Evolutionary conservation across 2,888 invertebrate species (phyloP), one percentile per base, ranked within the genome.

Genomic region (Catocala sponsa): DNA sequence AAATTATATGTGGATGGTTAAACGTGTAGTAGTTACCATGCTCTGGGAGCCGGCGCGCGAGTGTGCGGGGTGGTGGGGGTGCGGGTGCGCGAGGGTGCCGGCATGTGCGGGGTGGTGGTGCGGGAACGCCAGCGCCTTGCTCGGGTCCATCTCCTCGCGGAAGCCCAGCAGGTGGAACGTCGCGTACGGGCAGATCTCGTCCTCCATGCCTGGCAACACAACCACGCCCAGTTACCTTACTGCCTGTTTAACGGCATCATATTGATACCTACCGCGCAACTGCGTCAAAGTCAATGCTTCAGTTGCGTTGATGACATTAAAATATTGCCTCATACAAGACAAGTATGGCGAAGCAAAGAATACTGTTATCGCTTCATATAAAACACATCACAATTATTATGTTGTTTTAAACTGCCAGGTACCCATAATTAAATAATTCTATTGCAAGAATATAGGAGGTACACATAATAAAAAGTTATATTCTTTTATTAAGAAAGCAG

Each of bases 111-210:
- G 95, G 90, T 98, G 98, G 97, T 77, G 98, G 97, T 94, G 98
- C 95, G 96, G 98, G 98, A 93, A 98, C 95, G 97, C 98, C 96
- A 91, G 88, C 55, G 98, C 98, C 95, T 98, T 98, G 89, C 95
- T 97, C 51, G 98, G 98, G 90, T 98, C 98, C 98, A 98, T 98
- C 95, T 98, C 98, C 89, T 98, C 98, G 81, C 98, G 97, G 97
- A 98, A 98, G 78, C 98, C 98, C 62, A 98, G 96, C 84, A 98
- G 95, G 91, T 99, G 98, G 97, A 99, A 99, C 47, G 99, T 99
- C 7, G 99, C 99, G 93, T 99, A 99, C 48, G 99, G 99, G 94
- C 98, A 98, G 89, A 99, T 98, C 91, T 99, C 98, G 86, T 98
- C 98, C 89, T 99, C 98, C 97, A 98, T 98, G 89, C 98, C 98